phyloP scores from a whole-genome alignment of 2,888 invertebrate species.

The Polydrusus cervinus region DNA sequence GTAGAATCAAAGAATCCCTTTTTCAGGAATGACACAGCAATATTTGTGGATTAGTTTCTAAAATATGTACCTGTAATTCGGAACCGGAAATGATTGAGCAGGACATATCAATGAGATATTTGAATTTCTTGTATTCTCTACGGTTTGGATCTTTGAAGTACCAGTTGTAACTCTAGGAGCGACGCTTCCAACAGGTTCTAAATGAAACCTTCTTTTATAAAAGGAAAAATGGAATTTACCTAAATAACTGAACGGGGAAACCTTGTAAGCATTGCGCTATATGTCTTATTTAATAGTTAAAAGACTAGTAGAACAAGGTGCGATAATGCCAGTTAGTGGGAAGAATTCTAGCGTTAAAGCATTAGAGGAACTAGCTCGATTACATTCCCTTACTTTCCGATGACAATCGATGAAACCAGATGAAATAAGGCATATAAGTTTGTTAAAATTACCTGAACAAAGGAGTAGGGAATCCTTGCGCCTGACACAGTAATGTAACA shows the following conservation, averaged over 20 bases:
- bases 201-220: conserved; percentile 47
- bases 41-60: conserved; percentile 6
- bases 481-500: conserved; percentile 83
- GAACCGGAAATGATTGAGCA: conserved; percentile 80
- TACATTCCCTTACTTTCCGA: no score
- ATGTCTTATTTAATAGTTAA: no score
- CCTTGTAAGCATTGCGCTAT: no score
- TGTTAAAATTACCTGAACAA: conserved; percentile 70
- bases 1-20: no score
- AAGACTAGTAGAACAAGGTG: no score
- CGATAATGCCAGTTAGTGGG: no score
- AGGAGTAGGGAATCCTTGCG: conserved; percentile 81
- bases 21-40: neutral
- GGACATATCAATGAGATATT: conserved; percentile 76
- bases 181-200: conserved; percentile 75
- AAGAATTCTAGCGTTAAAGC: no score
- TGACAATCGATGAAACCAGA: neutral
- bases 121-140: conserved; percentile 55
- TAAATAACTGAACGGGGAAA: no score
- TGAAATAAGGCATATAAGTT: no score
- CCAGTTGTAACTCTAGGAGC: conserved; percentile 74
- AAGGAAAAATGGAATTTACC: no score
- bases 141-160: conserved; percentile 61
- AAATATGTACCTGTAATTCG: conserved; percentile 79
- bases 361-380: no score